Percentiles rank a stretch among this genome's conserved stretches.
These are phyloP conservation scores for Chesias legatella DNA, from an alignment of 2,888 invertebrate species.

Conservation along the genomic window DNA sequence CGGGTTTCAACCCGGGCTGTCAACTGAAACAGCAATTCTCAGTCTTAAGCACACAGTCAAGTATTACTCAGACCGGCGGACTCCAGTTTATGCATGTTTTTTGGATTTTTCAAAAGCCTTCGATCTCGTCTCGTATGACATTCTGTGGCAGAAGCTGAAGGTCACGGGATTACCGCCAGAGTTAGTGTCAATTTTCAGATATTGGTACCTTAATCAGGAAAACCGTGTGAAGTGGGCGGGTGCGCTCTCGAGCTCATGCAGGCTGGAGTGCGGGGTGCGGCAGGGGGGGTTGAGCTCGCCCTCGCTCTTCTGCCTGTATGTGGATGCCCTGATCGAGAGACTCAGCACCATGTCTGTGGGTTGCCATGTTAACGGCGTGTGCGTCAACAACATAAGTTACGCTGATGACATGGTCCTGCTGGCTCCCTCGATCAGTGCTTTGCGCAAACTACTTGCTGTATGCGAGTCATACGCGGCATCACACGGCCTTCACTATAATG, in stretches of 20 bases:
- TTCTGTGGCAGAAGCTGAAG: conserved; percentile 4
- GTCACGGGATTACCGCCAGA: neutral
- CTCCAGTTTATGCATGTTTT: conserved; percentile 8
- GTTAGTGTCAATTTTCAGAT: neutral
- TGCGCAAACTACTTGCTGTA: no score
- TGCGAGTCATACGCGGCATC: no score
- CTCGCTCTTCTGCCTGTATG: neutral
- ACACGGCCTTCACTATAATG: no score
- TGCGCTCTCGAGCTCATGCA: neutral
- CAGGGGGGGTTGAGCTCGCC: conserved; percentile 4
- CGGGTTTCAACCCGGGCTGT: conserved; percentile 13
- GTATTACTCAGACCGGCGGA: conserved; percentile 4
- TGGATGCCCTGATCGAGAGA: conserved; percentile 1
- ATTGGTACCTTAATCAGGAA: neutral
- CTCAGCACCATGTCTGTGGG: conserved; percentile 4
- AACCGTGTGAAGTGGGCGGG: conserved; percentile 3
- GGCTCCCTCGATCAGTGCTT: neutral
- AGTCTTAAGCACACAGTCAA: conserved; percentile 10
- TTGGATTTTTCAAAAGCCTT: conserved; percentile 10
- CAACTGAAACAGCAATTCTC: conserved; percentile 17
- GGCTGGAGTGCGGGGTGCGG: conserved; percentile 2
- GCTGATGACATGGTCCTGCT: conserved; percentile 2
- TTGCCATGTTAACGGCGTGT: neutral
- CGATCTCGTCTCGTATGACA: conserved; percentile 3
- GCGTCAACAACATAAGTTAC: neutral